Evolutionary conservation across 1,140 invertebrate species (phyloP).

Genomic region (Drosophila navojoa): DNA sequence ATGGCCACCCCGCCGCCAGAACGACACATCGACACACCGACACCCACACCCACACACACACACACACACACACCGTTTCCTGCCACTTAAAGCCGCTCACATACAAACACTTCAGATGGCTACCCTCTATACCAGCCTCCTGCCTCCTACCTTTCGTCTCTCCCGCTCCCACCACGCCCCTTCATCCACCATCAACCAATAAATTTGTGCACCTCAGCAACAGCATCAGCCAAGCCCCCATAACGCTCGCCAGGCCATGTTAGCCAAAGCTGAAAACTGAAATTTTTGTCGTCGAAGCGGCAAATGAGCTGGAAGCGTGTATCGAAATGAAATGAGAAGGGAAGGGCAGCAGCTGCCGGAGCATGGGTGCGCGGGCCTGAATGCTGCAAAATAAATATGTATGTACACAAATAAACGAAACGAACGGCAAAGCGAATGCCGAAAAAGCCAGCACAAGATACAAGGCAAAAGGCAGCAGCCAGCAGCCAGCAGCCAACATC

Average conservation of each 20-base stretch:
- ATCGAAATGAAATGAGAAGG: conserved; percentile 32
- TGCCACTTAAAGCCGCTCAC: conserved; percentile 72
- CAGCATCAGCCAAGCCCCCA: neutral
- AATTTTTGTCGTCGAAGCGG: conserved; percentile 80
- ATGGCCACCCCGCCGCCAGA: conserved; percentile 28
- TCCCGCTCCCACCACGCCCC: too few relatives aligned
- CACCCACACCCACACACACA: conserved; percentile 17
- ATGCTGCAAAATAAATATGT: conserved; percentile 61
- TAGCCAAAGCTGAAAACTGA: conserved; percentile 70
- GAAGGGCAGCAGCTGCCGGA: neutral
- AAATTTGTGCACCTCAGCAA: conserved; percentile 36
- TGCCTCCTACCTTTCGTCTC: neutral
- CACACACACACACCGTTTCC: conserved; percentile 30
- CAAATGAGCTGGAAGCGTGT: conserved; percentile 76
- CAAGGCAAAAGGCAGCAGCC: neutral
- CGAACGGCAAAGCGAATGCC: conserved; percentile 64
- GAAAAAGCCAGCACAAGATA: conserved; percentile 36
- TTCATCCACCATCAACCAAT: neutral
- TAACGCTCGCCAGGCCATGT: neutral
- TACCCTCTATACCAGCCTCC: neutral
- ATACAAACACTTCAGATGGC: conserved; percentile 51
- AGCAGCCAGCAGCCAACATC: conserved; percentile 1
- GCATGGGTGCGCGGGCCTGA: neutral
- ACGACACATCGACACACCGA: neutral
- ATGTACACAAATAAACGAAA: conserved; percentile 70